Evolutionary conservation across 2,888 invertebrate genomes (phyloP).

Genomic region (Leptura quadrifasciata): DNA sequence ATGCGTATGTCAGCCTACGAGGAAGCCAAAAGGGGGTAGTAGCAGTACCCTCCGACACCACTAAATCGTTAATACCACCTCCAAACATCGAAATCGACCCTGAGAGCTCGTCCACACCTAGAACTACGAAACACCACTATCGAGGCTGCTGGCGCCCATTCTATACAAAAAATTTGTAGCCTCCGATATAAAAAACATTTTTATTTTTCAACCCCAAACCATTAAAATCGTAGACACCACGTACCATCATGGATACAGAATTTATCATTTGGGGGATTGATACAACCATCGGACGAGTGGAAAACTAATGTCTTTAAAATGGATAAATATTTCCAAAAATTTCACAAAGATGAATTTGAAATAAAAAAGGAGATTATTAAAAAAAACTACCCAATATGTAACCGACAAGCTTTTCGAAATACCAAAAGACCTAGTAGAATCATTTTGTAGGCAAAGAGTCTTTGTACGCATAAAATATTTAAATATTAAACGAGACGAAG

Average conservation of each 20-base stretch:
- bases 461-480: conserved; percentile 5
- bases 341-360: background rate
- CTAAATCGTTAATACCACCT: no score
- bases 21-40: no score
- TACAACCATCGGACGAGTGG: conserved; percentile 1
- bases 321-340: conserved; percentile 12
- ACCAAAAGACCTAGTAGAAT: conserved; percentile 1
- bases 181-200: no score
- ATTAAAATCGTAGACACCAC: no score
- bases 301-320: background rate
- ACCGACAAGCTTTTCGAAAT: background rate
- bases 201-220: no score
- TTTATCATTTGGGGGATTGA: conserved; percentile 55
- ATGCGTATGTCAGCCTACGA: no score
- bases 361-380: background rate
- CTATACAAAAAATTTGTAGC: no score
- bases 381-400: background rate
- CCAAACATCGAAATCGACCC: no score
- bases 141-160: no score
- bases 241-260: conserved; percentile 48
- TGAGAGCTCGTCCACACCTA: no score
- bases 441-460: conserved; percentile 1
- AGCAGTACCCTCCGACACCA: no score
- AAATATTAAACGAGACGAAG: background rate
- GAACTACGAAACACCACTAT: no score